phyloP scores from a whole-genome alignment of 1,140 invertebrate species.

The Bathynomus jamesi region DNA sequence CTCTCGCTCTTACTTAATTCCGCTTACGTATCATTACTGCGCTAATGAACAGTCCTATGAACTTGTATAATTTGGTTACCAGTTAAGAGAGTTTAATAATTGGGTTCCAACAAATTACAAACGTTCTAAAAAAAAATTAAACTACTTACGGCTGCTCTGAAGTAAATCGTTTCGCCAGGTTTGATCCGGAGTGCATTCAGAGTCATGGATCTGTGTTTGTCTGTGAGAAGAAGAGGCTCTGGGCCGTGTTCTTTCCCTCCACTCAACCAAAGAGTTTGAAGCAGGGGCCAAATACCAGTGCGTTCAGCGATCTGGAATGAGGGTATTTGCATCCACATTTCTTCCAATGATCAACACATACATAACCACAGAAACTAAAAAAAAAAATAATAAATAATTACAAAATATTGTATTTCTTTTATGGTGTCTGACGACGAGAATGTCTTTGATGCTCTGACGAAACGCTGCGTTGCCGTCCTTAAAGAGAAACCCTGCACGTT shows the following conservation, averaged over 20 bases:
- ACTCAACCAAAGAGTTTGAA: constrained; percentile 32
- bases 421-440: constrained; percentile 34
- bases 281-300: constrained; percentile 33
- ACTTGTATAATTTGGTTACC: no score
- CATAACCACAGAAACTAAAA: not conserved
- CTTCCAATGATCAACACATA: not conserved
- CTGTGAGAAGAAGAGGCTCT: constrained; percentile 18
- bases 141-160: constrained; percentile 30
- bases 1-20: no score
- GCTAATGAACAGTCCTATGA: no score
- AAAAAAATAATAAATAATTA: constrained; percentile 12
- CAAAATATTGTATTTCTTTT: constrained; percentile 34
- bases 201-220: constrained; percentile 29
- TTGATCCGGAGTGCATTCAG: constrained; percentile 28
- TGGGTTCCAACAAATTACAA: no score
- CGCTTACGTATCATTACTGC: no score
- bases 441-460: constrained; percentile 26
- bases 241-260: constrained; percentile 4
- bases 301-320: constrained; percentile 9
- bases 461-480: not conserved
- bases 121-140: not conserved
- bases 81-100: no score
- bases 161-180: constrained; percentile 35
- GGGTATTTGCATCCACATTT: not conserved
- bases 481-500: not conserved